Conservation (phyloP, 1,140 invertebrate genomes). For the Octopus bimaculoides region DNA sequence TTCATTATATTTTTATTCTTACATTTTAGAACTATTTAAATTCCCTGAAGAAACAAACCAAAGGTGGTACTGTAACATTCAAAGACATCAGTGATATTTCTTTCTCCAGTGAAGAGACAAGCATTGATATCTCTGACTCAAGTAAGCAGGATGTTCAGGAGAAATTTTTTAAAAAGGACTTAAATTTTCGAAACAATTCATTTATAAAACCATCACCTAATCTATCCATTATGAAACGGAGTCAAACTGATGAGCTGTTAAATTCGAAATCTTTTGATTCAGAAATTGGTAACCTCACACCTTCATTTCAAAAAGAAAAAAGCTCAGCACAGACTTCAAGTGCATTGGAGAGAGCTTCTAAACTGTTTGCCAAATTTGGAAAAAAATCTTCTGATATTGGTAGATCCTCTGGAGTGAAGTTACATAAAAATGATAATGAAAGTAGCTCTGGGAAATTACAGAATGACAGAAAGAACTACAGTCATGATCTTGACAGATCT, state of each 20-base stretch:
- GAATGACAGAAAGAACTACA: background rate
- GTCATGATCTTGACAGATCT: background rate
- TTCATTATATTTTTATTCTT: conserved; percentile 10
- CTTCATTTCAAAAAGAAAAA: background rate
- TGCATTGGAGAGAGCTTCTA: background rate
- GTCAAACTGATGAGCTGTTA: background rate
- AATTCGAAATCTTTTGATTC: background rate
- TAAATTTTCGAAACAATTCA: background rate
- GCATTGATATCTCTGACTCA: background rate
- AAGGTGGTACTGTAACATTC: conserved; percentile 34
- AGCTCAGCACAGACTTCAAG: background rate
- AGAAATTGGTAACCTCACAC: background rate
- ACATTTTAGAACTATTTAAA: conserved; percentile 40
- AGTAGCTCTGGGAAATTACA: background rate
- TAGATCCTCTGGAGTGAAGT: background rate
- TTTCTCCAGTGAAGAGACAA: conserved; percentile 30
- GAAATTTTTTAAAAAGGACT: background rate
- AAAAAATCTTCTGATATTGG: background rate
- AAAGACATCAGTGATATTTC: conserved; percentile 41
- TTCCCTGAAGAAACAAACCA: conserved; percentile 37
- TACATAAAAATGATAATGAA: background rate
- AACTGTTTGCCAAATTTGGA: background rate
- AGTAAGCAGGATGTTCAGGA: background rate
- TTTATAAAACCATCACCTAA: background rate
- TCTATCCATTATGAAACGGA: background rate